Conservation (phyloP, 2,888 invertebrate genomes). For the Muscina levida region DNA sequence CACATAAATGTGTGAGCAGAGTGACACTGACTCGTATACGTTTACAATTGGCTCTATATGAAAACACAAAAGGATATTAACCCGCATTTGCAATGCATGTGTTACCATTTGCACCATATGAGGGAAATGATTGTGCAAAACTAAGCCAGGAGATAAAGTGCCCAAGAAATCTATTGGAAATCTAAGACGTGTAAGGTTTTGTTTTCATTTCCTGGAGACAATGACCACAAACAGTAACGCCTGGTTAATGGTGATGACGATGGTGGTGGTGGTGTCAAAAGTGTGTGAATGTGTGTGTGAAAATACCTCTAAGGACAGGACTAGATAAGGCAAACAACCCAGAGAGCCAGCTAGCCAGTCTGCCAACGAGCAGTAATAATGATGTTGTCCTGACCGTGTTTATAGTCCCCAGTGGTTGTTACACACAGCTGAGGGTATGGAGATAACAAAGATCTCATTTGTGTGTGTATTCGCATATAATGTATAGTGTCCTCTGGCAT, state of each 20-base stretch:
- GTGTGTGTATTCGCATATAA: not conserved
- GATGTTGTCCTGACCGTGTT: conserved; percentile 45
- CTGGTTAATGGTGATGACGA: not conserved
- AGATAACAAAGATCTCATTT: conserved; percentile 52
- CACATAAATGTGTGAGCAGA: not conserved
- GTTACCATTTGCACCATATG: conserved; percentile 38
- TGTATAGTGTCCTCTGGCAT: conserved; percentile 41
- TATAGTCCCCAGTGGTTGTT: not conserved
- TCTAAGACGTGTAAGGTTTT: conserved; percentile 17
- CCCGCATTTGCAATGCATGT: conserved; percentile 57
- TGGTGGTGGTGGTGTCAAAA: conserved; percentile 45
- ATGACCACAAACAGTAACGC: conserved; percentile 52
- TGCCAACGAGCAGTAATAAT: conserved; percentile 52
- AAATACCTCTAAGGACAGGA: not conserved
- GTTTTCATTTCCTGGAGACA: conserved; percentile 24
- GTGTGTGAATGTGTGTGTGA: conserved; percentile 29
- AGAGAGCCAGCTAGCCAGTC: no score
- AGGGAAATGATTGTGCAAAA: conserved; percentile 39
- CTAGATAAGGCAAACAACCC: conserved; percentile 1
- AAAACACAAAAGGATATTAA: conserved; percentile 43
- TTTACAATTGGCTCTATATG: not conserved
- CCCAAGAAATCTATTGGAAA: conserved; percentile 2
- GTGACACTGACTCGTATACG: not conserved
- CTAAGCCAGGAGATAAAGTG: conserved; percentile 5
- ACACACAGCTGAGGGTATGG: no score